These are phyloP conservation scores for Aphelinus certus DNA, from an alignment of 1,140 invertebrate species.

Conservation along the genomic window DNA sequence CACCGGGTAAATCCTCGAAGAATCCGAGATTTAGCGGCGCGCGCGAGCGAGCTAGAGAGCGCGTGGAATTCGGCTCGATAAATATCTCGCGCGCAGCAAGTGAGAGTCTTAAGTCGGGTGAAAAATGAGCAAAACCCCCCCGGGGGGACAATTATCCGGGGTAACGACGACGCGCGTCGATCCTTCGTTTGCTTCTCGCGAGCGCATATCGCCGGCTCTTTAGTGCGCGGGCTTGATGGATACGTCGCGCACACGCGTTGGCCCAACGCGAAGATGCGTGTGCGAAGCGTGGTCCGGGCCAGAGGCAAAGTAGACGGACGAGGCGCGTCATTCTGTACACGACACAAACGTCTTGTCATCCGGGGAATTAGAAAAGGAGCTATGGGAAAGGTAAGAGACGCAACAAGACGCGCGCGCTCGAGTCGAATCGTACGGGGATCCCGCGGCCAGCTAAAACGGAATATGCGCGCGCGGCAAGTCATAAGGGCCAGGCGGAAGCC, in stretches of 20 bases:
- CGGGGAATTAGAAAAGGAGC: conserved; percentile 7
- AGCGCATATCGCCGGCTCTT: neutral
- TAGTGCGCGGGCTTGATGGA: conserved; percentile 6
- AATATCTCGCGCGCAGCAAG: neutral
- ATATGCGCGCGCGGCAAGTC: conserved; percentile 3
- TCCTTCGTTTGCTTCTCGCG: too few species aligned
- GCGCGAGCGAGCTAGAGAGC: neutral
- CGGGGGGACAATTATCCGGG: too few species aligned
- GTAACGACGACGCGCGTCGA: too few species aligned
- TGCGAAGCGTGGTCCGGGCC: neutral
- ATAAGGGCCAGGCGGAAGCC: neutral
- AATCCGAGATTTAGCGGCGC: conserved; percentile 24
- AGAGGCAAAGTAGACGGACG: neutral
- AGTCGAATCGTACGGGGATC: conserved; percentile 4
- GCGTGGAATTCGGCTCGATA: neutral
- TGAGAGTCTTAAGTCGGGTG: too few species aligned
- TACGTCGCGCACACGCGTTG: neutral
- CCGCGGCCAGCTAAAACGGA: neutral
- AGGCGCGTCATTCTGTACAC: conserved; percentile 5
- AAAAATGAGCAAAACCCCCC: too few species aligned
- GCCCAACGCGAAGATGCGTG: neutral
- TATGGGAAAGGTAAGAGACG: neutral
- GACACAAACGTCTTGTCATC: conserved; percentile 18
- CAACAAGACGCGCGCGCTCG: neutral
- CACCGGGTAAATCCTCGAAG: conserved; percentile 12